phyloP scores from a whole-genome alignment of 2,113 vertebrate species.

The zebrafish (Danio rerio) region GRCz12tu NC_133184.1:23152501-23153000 shows the following conservation, averaged over 20 bases:
- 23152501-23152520: background rate
- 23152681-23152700: background rate
- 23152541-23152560: background rate
- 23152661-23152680: background rate
- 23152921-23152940: background rate
- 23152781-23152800: background rate
- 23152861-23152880: background rate
- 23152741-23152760: background rate
- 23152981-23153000: slow-evolving; percentile 12
- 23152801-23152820: background rate
- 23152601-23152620: background rate
- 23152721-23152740: background rate
- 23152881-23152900: background rate
- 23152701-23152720: background rate
- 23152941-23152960: slow-evolving; percentile 57
- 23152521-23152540: slow-evolving; percentile 34
- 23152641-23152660: background rate
- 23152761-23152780: background rate
- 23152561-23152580: background rate
- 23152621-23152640: slow-evolving; percentile 4
- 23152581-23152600: background rate
- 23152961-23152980: slow-evolving; percentile 33
- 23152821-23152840: background rate
- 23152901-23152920: slow-evolving; percentile 7
- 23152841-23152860: slow-evolving; percentile 28